Conservation (phyloP, 2,797 vertebrate genomes). For the Falco novaeseelandiae region DNA sequence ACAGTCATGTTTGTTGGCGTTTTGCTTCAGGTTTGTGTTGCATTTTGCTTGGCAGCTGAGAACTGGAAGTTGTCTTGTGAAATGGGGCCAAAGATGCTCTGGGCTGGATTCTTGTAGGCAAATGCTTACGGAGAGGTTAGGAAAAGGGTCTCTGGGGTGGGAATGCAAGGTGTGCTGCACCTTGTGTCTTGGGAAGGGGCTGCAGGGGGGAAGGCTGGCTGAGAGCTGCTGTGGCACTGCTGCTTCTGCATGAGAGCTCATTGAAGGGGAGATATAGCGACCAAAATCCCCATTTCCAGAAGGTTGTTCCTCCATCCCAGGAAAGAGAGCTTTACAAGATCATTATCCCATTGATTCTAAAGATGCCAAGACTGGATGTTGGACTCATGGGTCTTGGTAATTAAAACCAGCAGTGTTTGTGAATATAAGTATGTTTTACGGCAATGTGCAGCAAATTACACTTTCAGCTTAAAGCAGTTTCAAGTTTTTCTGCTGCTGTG, state of each 20-base stretch:
- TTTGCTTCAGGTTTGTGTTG: not conserved
- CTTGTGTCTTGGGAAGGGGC: not conserved
- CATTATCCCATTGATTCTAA: not conserved
- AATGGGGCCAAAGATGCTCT: not conserved
- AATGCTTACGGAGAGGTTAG: not conserved
- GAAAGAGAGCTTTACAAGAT: not conserved
- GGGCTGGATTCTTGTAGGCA: not conserved
- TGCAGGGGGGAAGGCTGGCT: not conserved
- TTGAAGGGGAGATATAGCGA: not conserved
- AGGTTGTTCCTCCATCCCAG: not conserved
- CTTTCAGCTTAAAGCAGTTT: not conserved
- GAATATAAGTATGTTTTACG: accelerated
- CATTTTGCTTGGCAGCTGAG: not conserved
- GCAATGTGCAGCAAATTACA: not conserved
- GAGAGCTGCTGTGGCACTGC: not conserved
- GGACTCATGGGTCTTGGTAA: not conserved
- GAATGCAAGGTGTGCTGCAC: not conserved
- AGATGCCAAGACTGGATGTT: not conserved
- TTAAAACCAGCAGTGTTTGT: not conserved
- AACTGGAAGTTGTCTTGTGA: not conserved
- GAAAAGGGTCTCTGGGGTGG: not conserved
- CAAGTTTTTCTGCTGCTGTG: not conserved
- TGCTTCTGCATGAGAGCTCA: not conserved
- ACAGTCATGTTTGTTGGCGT: accelerated
- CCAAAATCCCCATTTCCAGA: not conserved